Base-by-base conservation (phyloP, 2,888 invertebrate species). In the Pterostichus madidus region DNA sequence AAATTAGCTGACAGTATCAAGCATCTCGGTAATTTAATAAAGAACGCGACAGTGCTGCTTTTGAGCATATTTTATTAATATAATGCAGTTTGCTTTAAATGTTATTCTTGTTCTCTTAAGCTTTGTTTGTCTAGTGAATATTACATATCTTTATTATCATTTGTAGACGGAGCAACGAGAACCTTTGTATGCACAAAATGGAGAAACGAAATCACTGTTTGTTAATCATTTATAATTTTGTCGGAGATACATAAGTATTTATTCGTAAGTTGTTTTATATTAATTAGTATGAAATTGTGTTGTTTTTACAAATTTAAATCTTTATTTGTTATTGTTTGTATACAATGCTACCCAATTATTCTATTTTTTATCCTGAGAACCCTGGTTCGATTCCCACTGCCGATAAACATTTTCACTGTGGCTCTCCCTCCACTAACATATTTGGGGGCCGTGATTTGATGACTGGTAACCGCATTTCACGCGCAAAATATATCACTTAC, bases 1-100 rank as follows among this genome's bases (percentile, higher is more conserved):
- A 44, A 71, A 71, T 71, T 71, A 71, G 24, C 17, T 17, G 71
- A 46, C 17, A 44, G n/a, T 71, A 71, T 71, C 71, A 71, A 71
- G n/a, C 71, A 71, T 71, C 71, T 17, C 35, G 10, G 46, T 17
- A 44, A 17, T 71, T 71, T 71, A 71, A 71, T 71, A 68, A 2
- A 44, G 46, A 17, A 17, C 24, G 46, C 46, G 71, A 49, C 71
- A 71, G 46, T 7, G 24, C 39, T 15, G 71, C 71, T 71, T 71
- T 71, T 46, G 71, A 46, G 46, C 15, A 71, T 71, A 71, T 71
- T 71, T 17, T 46, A 71, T 46, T 64, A 64, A 64, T 35, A 64
- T 64, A 64, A 61, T 64, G 64, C 64, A 64, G 32, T 31, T 31
- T 64, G 32, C 32, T 35, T n/a, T 35, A 32, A 35, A 64, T 64